Conservation (phyloP, 2,888 invertebrate genomes). For the Drosophila parthenogenetica region DNA sequence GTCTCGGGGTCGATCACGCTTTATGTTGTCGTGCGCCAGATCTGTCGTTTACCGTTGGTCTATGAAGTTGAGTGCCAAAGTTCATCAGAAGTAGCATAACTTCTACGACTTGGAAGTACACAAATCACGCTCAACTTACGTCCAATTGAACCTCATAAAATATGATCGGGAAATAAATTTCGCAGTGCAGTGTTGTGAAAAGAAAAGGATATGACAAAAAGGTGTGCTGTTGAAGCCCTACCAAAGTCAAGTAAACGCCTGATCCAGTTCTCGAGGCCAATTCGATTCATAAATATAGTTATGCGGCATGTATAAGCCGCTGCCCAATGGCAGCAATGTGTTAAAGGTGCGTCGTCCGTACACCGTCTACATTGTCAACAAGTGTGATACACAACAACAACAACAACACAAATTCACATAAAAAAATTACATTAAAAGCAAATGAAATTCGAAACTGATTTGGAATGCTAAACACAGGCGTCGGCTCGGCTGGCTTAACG, state of each 20-base stretch:
- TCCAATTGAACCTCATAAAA: slow-evolving; percentile 5
- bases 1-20: slow-evolving; percentile 62
- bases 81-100: slow-evolving; percentile 43
- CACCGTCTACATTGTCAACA: slow-evolving; percentile 68
- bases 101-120: slow-evolving; percentile 9
- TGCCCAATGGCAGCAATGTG: slow-evolving; percentile 47
- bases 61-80: slow-evolving; percentile 39
- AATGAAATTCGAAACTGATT: slow-evolving; percentile 70
- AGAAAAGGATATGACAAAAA: slow-evolving; percentile 40
- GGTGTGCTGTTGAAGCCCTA: neutral
- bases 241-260: neutral
- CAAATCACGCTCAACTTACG: neutral
- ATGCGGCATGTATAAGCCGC: slow-evolving; percentile 48
- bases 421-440: slow-evolving; percentile 56
- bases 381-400: slow-evolving; percentile 52
- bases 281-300: slow-evolving; percentile 11
- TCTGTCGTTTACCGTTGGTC: slow-evolving; percentile 74
- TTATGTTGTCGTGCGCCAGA: slow-evolving; percentile 70
- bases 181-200: slow-evolving; percentile 29
- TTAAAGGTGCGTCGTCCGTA: slow-evolving; percentile 70
- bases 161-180: slow-evolving; percentile 5
- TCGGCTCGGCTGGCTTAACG: slow-evolving; percentile 56
- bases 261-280: slow-evolving; percentile 6
- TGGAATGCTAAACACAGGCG: slow-evolving; percentile 66
- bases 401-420: slow-evolving; percentile 42